Evolutionary conservation across 2,888 invertebrate genomes (phyloP).

Genomic region (Elmis aenea): DNA sequence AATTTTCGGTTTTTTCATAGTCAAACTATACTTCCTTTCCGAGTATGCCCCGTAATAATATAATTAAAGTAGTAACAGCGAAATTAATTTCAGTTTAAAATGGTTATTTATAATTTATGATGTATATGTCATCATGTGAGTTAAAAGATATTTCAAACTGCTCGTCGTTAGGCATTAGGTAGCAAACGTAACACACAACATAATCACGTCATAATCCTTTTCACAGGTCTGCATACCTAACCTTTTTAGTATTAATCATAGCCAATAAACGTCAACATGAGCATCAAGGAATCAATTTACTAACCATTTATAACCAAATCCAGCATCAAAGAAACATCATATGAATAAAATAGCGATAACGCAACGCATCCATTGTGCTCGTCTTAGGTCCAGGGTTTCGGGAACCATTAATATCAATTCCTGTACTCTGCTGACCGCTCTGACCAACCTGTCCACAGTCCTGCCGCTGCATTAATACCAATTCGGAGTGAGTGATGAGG

Average conservation of each 20-base stretch:
- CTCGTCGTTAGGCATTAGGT: too few species aligned
- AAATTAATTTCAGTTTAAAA: too few species aligned
- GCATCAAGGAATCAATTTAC: constrained; percentile 40
- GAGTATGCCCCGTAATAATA: too few species aligned
- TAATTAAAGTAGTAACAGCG: too few species aligned
- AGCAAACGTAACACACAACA: too few species aligned
- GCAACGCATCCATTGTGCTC: constrained; percentile 37
- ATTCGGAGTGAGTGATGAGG: constrained; percentile 47
- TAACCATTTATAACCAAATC: constrained; percentile 44
- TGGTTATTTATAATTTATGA: too few species aligned
- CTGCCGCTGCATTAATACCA: constrained; percentile 48
- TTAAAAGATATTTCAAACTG: too few species aligned
- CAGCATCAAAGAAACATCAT: constrained; percentile 39
- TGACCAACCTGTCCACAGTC: constrained; percentile 41
- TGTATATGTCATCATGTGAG: too few species aligned
- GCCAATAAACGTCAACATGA: constrained; percentile 36
- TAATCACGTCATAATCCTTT: too few species aligned
- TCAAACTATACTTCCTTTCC: too few species aligned
- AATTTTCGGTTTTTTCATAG: too few species aligned
- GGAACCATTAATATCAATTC: constrained; percentile 48
- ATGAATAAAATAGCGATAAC: constrained; percentile 48
- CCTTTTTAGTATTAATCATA: constrained; percentile 44
- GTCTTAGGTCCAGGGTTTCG: constrained; percentile 39
- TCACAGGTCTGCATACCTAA: too few species aligned
- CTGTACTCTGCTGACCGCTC: constrained; percentile 37